phyloP scores from a whole-genome alignment of 2,113 vertebrate genomes.

The Lonchura striata region DNA sequence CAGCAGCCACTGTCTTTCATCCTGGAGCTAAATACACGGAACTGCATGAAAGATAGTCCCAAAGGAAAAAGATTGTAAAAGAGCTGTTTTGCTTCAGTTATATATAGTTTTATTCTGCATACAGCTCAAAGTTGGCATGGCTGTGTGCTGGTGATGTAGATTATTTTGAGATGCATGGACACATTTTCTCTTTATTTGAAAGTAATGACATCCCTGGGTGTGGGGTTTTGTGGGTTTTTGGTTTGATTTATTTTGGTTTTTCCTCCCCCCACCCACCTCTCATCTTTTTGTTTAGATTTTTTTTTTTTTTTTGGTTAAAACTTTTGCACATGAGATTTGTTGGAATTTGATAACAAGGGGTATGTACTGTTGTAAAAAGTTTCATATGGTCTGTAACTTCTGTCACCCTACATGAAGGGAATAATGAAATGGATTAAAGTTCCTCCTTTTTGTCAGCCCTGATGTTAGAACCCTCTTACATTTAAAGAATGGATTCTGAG shows the following conservation, averaged over 20 bases:
- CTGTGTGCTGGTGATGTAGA: not conserved
- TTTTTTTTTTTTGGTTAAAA: not conserved
- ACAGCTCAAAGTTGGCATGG: not conserved
- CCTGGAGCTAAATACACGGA: not conserved
- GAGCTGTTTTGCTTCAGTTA: not conserved
- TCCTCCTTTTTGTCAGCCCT: not conserved
- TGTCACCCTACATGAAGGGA: not conserved
- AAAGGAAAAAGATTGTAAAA: not conserved
- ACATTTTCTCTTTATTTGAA: not conserved
- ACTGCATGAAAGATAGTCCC: not conserved
- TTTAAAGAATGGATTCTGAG: not conserved
- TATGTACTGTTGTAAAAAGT: not conserved
- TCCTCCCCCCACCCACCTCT: not conserved
- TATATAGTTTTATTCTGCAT: not conserved
- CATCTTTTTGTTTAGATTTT: fast-evolving
- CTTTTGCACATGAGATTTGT: fast-evolving
- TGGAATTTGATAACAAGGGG: not conserved
- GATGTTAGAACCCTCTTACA: not conserved
- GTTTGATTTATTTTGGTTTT: not conserved
- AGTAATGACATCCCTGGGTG: not conserved
- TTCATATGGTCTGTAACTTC: not conserved
- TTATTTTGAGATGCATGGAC: not conserved
- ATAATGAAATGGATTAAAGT: not conserved
- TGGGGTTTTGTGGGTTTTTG: not conserved
- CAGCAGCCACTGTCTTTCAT: not conserved